Evolutionary conservation across 2,797 vertebrate genomes (phyloP), one percentile per base, ranked within the genome.

Genomic region (Malurus splendens): DNA sequence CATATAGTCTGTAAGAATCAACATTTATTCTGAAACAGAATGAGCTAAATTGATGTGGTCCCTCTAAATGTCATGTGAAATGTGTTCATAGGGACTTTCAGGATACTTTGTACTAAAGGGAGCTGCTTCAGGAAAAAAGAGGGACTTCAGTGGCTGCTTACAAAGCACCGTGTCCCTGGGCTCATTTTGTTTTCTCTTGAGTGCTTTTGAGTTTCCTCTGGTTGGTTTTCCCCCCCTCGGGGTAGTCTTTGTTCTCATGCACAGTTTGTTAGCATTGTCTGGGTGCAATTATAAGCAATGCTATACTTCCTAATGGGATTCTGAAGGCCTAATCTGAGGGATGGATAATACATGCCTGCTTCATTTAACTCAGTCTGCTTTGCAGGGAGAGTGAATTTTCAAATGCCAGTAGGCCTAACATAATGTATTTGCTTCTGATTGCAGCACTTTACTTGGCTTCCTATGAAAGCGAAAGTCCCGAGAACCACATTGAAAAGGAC

Each of bases 401-500:
- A 86, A 64, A 67, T 38, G 72, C 52, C 67, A 18, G 41, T 32
- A 12, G 9, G 64, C 28, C n/a, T 96, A 64, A 94, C 18, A 8
- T 77, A 59, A 45, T 41, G 14, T 66, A 64, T 77, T 94, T 93
- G 18, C 39, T 92, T 91, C 68, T 91, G 38, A 82, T 79, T 97
- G 95, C 93, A 99, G 99, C 98, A 77, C 96, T 99, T 94, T 99
- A 98, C 91, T 95, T 99, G 98, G 98, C 98, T 5, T 99, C 99
- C 1, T 99, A 99, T 22, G 98, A 99, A 86, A 98, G 98, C 3
- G 98, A 99, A 95, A 98, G 98, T 64, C 99, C 99, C 6, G 99
- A 99, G 95, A 99, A 99, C 96, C 98, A 99, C 93, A 92, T 98
- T 96, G 99, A 99, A 95, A 99, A 99, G 94, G 98, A 99, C 97